Conservation (phyloP, 2,888 invertebrate species). For the Diloba caeruleocephala region DNA sequence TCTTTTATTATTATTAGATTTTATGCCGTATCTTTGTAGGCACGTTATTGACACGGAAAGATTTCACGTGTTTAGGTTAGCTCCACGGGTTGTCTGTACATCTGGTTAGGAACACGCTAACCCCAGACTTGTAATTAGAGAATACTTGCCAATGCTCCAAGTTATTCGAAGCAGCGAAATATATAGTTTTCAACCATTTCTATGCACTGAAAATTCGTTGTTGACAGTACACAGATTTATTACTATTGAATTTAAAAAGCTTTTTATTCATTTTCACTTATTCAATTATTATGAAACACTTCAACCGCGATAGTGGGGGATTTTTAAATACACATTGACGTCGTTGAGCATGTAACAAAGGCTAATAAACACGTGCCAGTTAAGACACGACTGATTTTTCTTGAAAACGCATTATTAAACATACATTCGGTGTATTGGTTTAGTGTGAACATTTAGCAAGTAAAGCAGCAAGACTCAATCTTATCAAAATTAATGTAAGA, state of each 20-base stretch:
- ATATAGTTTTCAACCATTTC: not conserved
- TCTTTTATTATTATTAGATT: no score
- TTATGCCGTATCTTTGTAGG: no score
- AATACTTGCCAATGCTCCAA: conserved; percentile 29
- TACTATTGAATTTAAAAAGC: not conserved
- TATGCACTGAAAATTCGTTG: conserved; percentile 6
- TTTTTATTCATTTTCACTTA: conserved; percentile 4
- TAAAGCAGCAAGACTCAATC: no score
- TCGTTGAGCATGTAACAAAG: conserved; percentile 22
- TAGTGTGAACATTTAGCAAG: no score
- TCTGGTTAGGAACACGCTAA: no score
- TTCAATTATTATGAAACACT: not conserved
- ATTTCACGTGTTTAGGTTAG: no score
- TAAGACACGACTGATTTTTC: conserved; percentile 5
- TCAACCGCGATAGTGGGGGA: not conserved
- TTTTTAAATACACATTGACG: conserved; percentile 41
- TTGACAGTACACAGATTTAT: conserved; percentile 1
- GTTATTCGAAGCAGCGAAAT: conserved; percentile 15
- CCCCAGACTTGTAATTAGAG: conserved; percentile 3
- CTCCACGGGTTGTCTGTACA: no score
- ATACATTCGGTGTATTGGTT: conserved; percentile 8
- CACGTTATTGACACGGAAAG: no score
- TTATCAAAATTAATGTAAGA: no score
- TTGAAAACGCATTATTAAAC: conserved; percentile 7
- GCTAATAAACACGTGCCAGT: conserved; percentile 18